Evolutionary conservation across 2,113 vertebrate species (phyloP), one percentile per base, ranked within the genome.

Genomic region (Odocoileus hemionus): DNA sequence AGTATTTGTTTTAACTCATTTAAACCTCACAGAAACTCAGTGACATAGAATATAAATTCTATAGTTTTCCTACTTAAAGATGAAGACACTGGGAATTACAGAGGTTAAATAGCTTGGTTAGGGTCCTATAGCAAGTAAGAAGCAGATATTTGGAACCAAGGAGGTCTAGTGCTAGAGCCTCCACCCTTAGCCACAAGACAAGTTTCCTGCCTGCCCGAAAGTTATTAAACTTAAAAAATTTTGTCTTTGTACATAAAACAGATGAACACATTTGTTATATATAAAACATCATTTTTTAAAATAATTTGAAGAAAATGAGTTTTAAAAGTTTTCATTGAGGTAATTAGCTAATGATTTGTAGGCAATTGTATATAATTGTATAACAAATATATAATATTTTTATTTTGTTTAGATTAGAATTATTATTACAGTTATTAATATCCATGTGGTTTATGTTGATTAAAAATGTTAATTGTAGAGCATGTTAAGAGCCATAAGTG

Each of bases 391-490:
- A 60, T 97, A 15, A 23, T 82, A 90, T 95, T 79, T 94, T 88
- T 97, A 96, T 92, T 96, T 97, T 91, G 97, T 86, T 94, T 93
- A 86, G 47, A 89, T 86, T 76, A 95, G 55, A 98, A 98, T 96
- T 98, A 96, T 95, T 88, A 86, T 93, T 47, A 7, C 43, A 52
- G 17, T 97, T 94, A 87, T 98, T 98, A 91, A 91, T 97, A 97
- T 50, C 93, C 54, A 93, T 74, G 28, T 98, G 21, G 60, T 95
- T 97, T 96, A 86, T 98, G 94, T 97, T 98, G 97, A 98, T 98
- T 97, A 90, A 97, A 98, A 97, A 97, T 97, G 79, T 97, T 98
- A 90, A 97, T 95, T 90, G 9, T 9, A 94, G 52, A 90, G 36
- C 79, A 91, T 36, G 47, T 89, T 95, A 96, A 78, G 39, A 52